phyloP scores from a whole-genome alignment of 1,140 invertebrate species.

The Andricus grossulariae region DNA sequence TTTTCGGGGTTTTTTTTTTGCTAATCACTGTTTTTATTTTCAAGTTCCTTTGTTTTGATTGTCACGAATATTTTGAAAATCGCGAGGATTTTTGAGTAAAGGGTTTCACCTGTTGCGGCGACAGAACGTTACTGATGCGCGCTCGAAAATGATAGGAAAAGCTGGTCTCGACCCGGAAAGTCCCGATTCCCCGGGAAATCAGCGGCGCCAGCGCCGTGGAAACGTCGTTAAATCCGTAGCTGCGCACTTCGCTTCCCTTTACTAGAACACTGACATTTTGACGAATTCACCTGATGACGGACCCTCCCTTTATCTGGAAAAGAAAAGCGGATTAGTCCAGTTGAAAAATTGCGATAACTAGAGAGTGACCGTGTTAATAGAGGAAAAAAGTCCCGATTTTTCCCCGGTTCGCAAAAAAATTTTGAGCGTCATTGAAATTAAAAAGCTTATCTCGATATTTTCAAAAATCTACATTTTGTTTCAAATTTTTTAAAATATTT shows the following conservation, averaged over 20 bases:
- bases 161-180: constrained; percentile 68
- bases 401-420: no score
- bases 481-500: no score
- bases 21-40: not conserved
- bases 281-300: constrained; percentile 7
- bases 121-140: constrained; percentile 61
- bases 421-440: no score
- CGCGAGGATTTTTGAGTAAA: constrained; percentile 34
- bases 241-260: constrained; percentile 56
- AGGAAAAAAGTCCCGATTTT: accelerated
- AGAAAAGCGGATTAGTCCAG: not conserved
- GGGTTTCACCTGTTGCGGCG: constrained; percentile 68
- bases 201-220: constrained; percentile 59
- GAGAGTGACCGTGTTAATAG: no score
- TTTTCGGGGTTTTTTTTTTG: constrained; percentile 18
- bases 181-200: constrained; percentile 73
- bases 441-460: no score
- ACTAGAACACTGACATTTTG: not conserved
- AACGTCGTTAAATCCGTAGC: constrained; percentile 66
- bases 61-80: not conserved
- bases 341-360: not conserved
- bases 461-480: no score
- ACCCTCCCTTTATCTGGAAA: not conserved
- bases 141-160: constrained; percentile 61
- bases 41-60: constrained; percentile 40